A percentile compares a stretch with the other conserved stretches of the same genome.
phyloP scores from a whole-genome alignment of 2,888 invertebrate genomes.

The Clepsis dumicolana region DNA sequence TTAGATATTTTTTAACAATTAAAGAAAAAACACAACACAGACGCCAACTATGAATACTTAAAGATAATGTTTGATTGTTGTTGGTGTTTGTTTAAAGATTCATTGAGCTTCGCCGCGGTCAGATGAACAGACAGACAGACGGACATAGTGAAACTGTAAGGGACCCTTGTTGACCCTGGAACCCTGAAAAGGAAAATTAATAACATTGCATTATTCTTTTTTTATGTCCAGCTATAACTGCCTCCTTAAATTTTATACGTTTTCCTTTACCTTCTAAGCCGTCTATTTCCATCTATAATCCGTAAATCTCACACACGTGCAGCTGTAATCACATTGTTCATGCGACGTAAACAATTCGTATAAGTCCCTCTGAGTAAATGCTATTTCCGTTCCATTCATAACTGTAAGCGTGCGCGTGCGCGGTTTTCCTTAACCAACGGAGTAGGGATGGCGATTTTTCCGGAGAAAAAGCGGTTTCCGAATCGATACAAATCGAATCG shows the following conservation, averaged over 20 bases:
- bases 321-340: constrained; percentile 16
- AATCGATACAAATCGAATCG: not conserved
- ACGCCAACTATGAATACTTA: too few relatives aligned
- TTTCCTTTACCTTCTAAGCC: not conserved
- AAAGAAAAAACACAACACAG: too few relatives aligned
- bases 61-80: too few relatives aligned
- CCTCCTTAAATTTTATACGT: not conserved
- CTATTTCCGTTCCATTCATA: constrained; percentile 40
- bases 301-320: not conserved
- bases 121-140: too few relatives aligned
- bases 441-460: not conserved
- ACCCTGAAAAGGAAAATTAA: too few relatives aligned
- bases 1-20: too few relatives aligned
- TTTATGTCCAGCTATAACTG: too few relatives aligned
- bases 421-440: constrained; percentile 15
- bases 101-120: too few relatives aligned
- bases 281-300: not conserved
- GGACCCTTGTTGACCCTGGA: too few relatives aligned
- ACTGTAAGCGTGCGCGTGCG: not conserved
- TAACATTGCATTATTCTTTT: too few relatives aligned
- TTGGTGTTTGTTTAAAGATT: too few relatives aligned
- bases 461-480: not conserved
- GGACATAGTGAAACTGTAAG: too few relatives aligned
- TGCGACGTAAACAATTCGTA: constrained; percentile 24
- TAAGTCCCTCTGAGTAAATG: constrained; percentile 27